Evolutionary conservation across 2,113 vertebrate genomes (phyloP).

Genomic region (Etheostoma spectabile): DNA sequence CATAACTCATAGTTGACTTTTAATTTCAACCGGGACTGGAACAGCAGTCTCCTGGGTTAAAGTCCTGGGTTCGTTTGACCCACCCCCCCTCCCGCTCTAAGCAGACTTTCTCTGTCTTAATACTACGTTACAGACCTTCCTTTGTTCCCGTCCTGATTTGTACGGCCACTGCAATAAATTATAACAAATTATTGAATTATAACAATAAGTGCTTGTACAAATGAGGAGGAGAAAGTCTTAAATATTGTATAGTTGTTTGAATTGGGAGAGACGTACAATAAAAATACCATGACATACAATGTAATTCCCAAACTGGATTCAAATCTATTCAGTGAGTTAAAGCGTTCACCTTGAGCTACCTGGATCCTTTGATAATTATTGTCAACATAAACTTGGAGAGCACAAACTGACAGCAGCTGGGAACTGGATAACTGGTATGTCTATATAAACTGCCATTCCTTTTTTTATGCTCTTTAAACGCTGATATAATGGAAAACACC

Average conservation of each 20-base stretch:
- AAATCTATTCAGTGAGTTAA: neutral
- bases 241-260: neutral
- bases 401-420: neutral
- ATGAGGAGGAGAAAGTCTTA: too few species aligned
- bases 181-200: too few species aligned
- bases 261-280: neutral
- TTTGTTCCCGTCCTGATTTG: too few species aligned
- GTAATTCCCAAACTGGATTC: neutral
- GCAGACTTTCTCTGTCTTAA: too few species aligned
- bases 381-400: neutral
- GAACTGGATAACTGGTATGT: neutral
- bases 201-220: too few species aligned
- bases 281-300: neutral
- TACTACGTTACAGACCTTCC: too few species aligned
- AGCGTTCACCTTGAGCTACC: neutral
- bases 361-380: neutral
- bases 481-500: constrained; percentile 7
- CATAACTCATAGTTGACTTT: too few species aligned
- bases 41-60: too few species aligned
- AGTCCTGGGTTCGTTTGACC: too few species aligned
- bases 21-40: too few species aligned
- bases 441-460: neutral
- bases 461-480: neutral
- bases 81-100: too few species aligned
- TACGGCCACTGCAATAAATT: too few species aligned